Evolutionary conservation across 2,113 vertebrate species (phyloP).

Genomic region (Halichoeres trimaculatus): DNA sequence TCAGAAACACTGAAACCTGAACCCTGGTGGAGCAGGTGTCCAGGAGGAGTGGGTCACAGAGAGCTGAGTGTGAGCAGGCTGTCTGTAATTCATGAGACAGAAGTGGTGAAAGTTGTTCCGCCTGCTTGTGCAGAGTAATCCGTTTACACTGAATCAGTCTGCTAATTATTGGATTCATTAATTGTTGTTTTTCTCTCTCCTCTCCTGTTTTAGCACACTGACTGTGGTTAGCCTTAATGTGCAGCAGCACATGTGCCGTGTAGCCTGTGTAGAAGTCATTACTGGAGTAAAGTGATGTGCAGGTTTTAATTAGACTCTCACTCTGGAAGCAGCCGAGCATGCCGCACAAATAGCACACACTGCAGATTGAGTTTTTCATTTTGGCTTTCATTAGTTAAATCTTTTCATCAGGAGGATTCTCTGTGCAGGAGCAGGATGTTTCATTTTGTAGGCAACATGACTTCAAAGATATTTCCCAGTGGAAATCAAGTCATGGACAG

Average conservation of each 20-base stretch:
- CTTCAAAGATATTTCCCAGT: not conserved
- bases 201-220: not conserved
- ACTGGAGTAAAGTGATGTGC: conserved; percentile 46
- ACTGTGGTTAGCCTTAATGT: conserved; percentile 29
- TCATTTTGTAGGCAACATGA: conserved; percentile 8
- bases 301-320: conserved; percentile 61
- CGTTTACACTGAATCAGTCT: conserved; percentile 4
- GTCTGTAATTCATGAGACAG: not conserved
- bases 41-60: conserved; percentile 25
- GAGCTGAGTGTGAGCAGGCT: not conserved
- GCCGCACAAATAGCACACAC: conserved; percentile 45
- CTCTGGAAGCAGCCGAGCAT: conserved; percentile 43
- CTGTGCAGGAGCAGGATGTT: not conserved
- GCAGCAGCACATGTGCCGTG: conserved; percentile 39
- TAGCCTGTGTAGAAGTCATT: conserved; percentile 48
- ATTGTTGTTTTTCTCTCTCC: not conserved
- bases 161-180: conserved; percentile 24
- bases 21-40: conserved; percentile 31
- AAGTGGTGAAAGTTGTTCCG: not conserved
- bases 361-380: conserved; percentile 47
- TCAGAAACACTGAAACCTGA: not conserved
- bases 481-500: not conserved
- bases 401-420: not conserved
- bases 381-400: conserved; percentile 27
- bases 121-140: not conserved